Conservation (phyloP, 1,140 invertebrate species). For the Sweltsa coloradensis region DNA sequence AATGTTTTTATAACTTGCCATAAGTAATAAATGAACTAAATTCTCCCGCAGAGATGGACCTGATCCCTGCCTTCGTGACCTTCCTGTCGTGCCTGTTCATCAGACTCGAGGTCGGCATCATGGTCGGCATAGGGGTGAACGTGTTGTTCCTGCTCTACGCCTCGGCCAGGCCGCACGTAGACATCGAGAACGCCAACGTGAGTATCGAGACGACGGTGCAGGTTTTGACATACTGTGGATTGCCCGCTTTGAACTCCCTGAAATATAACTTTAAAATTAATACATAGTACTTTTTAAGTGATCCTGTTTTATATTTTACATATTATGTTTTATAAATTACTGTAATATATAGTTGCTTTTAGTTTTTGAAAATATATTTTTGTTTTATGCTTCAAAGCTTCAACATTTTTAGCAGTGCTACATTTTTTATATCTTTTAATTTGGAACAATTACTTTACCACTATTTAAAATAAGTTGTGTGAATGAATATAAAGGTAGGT, state of each 20-base stretch:
- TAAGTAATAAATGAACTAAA: not conserved
- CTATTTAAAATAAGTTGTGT: too few species aligned
- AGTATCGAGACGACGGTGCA: constrained; percentile 16
- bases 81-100: constrained; percentile 54
- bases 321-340: not conserved
- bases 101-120: constrained; percentile 58
- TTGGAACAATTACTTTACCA: too few species aligned
- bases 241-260: not conserved
- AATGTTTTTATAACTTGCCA: too few species aligned
- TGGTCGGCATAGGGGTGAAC: constrained; percentile 59
- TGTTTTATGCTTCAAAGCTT: too few species aligned
- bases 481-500: too few species aligned
- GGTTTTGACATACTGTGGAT: not conserved
- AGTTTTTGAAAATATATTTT: too few species aligned
- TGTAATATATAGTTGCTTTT: too few species aligned
- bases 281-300: not conserved
- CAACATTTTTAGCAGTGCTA: too few species aligned
- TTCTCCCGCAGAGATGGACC: constrained; percentile 56
- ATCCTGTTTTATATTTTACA: not conserved
- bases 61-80: constrained; percentile 50
- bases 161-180: constrained; percentile 53
- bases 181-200: constrained; percentile 40
- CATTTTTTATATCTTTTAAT: too few species aligned
- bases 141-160: constrained; percentile 58
- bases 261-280: not conserved